phyloP scores from a whole-genome alignment of 1,140 invertebrate species.

The Drosophila mojavensis region DNA sequence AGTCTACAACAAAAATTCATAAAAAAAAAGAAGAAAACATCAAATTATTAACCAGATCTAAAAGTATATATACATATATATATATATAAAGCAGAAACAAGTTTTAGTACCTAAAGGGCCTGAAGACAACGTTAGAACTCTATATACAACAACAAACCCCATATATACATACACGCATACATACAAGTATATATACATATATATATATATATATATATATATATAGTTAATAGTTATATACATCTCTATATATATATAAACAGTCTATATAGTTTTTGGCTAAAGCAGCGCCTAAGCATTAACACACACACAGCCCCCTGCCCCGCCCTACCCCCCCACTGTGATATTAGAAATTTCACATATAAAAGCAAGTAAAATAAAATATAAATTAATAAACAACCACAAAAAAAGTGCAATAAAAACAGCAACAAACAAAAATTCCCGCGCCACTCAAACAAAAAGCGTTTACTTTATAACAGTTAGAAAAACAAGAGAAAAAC shows the following conservation, averaged over 20 bases:
- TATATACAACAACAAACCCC: slow-evolving; percentile 45
- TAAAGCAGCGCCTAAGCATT: slow-evolving; percentile 18
- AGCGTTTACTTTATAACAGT: slow-evolving; percentile 39
- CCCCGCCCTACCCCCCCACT: slow-evolving; percentile 49
- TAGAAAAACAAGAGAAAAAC: slow-evolving; percentile 2
- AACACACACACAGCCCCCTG: slow-evolving; percentile 29
- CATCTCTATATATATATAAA: slow-evolving; percentile 23
- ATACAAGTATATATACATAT: slow-evolving; percentile 55
- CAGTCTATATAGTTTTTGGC: slow-evolving; percentile 17
- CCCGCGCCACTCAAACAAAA: slow-evolving; percentile 22
- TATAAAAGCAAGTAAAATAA: slow-evolving; percentile 45
- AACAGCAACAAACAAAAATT: slow-evolving; percentile 14
- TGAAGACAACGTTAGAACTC: slow-evolving; percentile 73
- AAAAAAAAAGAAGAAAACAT: slow-evolving; percentile 5
- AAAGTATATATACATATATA: not conserved
- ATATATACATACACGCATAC: slow-evolving; percentile 45
- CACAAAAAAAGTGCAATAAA: slow-evolving; percentile 64
- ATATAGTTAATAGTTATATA: too few relatives aligned
- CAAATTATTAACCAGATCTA: slow-evolving; percentile 10
- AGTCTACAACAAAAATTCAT: slow-evolving; percentile 37
- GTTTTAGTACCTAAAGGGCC: slow-evolving; percentile 80
- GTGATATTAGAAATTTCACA: slow-evolving; percentile 80
- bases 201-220: slow-evolving; percentile 51
- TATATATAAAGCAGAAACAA: slow-evolving; percentile 45
- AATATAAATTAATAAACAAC: slow-evolving; percentile 29